These are phyloP conservation scores for Semaprochilodus insignis DNA, from an alignment of 2,797 vertebrate species.

Conservation along the genomic window DNA sequence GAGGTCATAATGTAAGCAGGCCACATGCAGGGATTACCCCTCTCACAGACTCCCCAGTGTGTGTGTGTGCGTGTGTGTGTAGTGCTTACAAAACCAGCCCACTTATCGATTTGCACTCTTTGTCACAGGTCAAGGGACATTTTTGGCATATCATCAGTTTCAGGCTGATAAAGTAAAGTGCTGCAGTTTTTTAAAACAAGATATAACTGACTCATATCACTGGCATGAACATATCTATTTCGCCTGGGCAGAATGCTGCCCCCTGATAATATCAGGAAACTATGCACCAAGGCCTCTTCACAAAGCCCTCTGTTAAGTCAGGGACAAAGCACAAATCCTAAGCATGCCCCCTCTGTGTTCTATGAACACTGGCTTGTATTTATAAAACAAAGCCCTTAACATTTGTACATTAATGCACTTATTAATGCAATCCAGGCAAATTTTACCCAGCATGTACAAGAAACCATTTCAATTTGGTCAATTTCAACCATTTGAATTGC, in stretches of 20 bases:
- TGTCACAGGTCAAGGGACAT: conserved; percentile 5
- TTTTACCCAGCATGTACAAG: not conserved
- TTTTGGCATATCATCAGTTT: not conserved
- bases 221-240: conserved; percentile 51
- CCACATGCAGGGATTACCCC: conserved; percentile 14
- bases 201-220: conserved; percentile 32
- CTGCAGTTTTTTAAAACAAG: conserved; percentile 14
- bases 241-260: conserved; percentile 63
- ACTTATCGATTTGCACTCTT: conserved; percentile 3
- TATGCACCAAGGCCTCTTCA: conserved; percentile 64
- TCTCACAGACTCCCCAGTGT: not conserved
- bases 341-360: conserved; percentile 27
- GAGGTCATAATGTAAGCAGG: conserved; percentile 25
- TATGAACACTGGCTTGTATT: conserved; percentile 16
- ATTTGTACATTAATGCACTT: conserved; percentile 23
- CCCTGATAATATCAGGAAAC: conserved; percentile 74
- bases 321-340: conserved; percentile 44
- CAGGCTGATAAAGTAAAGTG: not conserved
- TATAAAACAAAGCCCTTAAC: conserved; percentile 15
- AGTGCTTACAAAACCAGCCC: conserved; percentile 14
- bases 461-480: not conserved
- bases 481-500: not conserved
- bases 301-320: conserved; percentile 62
- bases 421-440: conserved; percentile 1
- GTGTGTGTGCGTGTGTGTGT: not conserved